Conservation (phyloP, 2,113 vertebrate species). For the Ranitomeya imitator region DNA sequence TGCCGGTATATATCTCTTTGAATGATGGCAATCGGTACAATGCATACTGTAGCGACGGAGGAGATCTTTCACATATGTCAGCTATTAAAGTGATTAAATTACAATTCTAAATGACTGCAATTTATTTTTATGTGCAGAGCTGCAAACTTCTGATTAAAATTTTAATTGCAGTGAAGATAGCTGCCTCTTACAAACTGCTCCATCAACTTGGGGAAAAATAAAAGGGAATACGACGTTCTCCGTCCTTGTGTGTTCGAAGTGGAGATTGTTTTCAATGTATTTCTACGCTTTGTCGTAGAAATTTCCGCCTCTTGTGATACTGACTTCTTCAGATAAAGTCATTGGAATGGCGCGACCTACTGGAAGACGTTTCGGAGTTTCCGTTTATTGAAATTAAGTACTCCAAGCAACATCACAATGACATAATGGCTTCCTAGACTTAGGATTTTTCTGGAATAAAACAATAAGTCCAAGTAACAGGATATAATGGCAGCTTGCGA, state of each 20-base stretch:
- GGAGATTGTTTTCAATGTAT: background rate
- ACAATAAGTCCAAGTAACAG: no score
- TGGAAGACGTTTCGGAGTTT: background rate
- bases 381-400: background rate
- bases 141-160: constrained; percentile 48
- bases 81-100: constrained; percentile 46
- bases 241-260: background rate
- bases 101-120: constrained; percentile 46
- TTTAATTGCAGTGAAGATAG: constrained; percentile 36
- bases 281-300: background rate
- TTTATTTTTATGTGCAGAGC: constrained; percentile 41
- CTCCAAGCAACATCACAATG: background rate
- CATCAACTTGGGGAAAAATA: background rate
- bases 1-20: background rate
- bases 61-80: constrained; percentile 47
- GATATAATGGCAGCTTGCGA: no score
- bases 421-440: background rate
- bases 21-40: background rate
- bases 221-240: background rate
- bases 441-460: background rate
- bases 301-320: background rate
- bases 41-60: constrained; percentile 12
- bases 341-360: background rate
- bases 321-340: background rate
- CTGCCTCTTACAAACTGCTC: constrained; percentile 4